Conservation (phyloP, 2,888 invertebrate species). For the Euplagia quadripunctaria region DNA sequence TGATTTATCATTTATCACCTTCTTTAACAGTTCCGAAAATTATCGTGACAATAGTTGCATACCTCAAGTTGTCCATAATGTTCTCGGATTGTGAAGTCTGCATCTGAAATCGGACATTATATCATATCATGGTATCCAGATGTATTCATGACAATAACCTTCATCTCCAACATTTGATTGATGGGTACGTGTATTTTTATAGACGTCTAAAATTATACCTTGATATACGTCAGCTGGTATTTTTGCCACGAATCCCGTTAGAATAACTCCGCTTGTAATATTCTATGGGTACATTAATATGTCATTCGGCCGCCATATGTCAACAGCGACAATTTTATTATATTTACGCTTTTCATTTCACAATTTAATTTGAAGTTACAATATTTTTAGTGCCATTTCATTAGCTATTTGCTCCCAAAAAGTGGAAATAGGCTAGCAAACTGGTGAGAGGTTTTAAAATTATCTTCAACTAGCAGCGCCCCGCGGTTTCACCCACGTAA, state of each 20-base stretch:
- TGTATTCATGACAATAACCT: constrained; percentile 27
- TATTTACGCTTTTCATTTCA: background rate
- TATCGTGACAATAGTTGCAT: background rate
- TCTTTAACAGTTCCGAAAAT: background rate
- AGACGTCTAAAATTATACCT: constrained; percentile 9
- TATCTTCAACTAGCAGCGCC: no score
- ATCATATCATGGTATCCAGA: constrained; percentile 16
- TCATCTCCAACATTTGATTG: constrained; percentile 20
- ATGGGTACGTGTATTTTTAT: constrained; percentile 28
- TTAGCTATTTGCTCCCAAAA: background rate
- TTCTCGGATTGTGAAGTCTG: background rate
- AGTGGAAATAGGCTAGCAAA: background rate
- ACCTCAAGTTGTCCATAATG: background rate
- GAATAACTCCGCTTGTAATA: background rate
- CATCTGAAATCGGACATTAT: background rate
- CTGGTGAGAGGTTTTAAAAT: no score
- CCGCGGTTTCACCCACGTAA: no score
- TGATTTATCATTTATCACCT: background rate
- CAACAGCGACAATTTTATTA: background rate
- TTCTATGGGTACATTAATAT: background rate
- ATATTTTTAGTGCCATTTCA: background rate
- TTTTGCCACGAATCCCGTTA: background rate
- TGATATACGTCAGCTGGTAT: background rate
- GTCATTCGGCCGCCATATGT: constrained; percentile 2
- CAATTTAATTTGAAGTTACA: background rate